These are phyloP conservation scores for Haliclona indistincta DNA, from an alignment of 37 sponge, comb jelly and placozoan genomes.

Conservation along the genomic window DNA sequence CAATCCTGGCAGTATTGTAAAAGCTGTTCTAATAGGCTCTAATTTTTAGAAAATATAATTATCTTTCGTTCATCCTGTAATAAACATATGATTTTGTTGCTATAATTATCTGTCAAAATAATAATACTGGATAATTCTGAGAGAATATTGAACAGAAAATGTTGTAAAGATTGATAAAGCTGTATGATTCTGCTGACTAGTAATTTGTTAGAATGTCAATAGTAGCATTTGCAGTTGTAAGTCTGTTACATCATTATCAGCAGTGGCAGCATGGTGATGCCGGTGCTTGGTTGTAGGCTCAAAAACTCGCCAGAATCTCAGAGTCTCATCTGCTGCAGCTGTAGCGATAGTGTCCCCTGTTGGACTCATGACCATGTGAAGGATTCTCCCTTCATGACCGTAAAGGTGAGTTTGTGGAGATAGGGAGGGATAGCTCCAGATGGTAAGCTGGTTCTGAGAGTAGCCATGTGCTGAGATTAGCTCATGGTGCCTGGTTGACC, in stretches of 20 bases:
- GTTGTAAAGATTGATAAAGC: too few relatives aligned
- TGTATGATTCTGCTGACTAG: too few relatives aligned
- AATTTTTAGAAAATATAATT: not conserved
- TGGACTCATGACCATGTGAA: slow-evolving; percentile 72
- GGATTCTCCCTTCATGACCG: slow-evolving; percentile 77
- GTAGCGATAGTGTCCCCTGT: slow-evolving; percentile 82
- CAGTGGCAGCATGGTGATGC: too few relatives aligned
- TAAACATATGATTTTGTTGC: too few relatives aligned
- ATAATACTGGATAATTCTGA: too few relatives aligned
- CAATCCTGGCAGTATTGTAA: slow-evolving; percentile 24
- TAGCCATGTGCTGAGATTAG: slow-evolving; percentile 87
- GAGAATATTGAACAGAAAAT: too few relatives aligned
- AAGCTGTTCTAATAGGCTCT: slow-evolving; percentile 45
- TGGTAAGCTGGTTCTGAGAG: slow-evolving; percentile 65
- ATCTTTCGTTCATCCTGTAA: too few relatives aligned
- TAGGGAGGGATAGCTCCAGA: slow-evolving; percentile 71
- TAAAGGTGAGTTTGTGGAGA: slow-evolving; percentile 39
- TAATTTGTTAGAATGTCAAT: not conserved
- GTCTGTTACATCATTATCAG: not conserved
- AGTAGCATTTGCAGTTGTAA: not conserved
- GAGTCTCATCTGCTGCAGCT: slow-evolving; percentile 88
- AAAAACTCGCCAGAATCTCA: slow-evolving; percentile 96
- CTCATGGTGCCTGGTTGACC: slow-evolving; percentile 77
- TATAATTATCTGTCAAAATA: too few relatives aligned
- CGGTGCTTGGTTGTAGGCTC: too few relatives aligned